Percentiles rank a stretch among this genome's conserved stretches.
Conservation (phyloP, 2,888 invertebrate genomes). For the Phengaris arion region DNA sequence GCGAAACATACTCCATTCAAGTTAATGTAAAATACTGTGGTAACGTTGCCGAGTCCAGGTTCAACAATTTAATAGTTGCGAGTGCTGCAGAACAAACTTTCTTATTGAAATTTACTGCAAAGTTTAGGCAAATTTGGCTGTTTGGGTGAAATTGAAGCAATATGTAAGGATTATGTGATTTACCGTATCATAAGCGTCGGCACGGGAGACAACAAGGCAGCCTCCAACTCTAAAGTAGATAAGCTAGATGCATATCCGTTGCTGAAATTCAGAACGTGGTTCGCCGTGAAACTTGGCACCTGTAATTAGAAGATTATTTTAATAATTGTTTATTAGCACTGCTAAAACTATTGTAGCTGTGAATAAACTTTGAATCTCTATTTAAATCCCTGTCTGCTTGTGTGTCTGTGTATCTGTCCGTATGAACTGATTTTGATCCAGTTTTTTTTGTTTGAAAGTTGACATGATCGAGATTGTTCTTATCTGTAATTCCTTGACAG, state of each 20-base stretch:
- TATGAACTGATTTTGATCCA: too few relatives aligned
- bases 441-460: too few relatives aligned
- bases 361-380: constrained; percentile 11
- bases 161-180: constrained; percentile 42
- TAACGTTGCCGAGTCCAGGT: background rate
- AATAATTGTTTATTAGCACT: constrained; percentile 8
- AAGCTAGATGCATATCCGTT: constrained; percentile 80
- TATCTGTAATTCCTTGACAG: too few relatives aligned
- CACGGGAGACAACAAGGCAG: constrained; percentile 69
- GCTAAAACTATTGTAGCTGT: constrained; percentile 1
- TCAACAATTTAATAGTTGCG: constrained; percentile 21
- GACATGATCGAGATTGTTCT: too few relatives aligned
- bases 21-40: background rate
- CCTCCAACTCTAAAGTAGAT: constrained; percentile 78
- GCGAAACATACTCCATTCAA: background rate
- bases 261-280: constrained; percentile 76
- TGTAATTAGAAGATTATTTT: constrained; percentile 44
- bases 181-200: constrained; percentile 79
- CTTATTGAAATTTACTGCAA: constrained; percentile 25
- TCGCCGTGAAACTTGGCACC: constrained; percentile 82
- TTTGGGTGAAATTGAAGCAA: constrained; percentile 25
- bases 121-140: constrained; percentile 29
- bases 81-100: constrained; percentile 20
- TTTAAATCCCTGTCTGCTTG: too few relatives aligned
- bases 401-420: too few relatives aligned